Evolutionary conservation across 2,797 vertebrate species (phyloP).

Genomic region (Steatocranus sp.): DNA sequence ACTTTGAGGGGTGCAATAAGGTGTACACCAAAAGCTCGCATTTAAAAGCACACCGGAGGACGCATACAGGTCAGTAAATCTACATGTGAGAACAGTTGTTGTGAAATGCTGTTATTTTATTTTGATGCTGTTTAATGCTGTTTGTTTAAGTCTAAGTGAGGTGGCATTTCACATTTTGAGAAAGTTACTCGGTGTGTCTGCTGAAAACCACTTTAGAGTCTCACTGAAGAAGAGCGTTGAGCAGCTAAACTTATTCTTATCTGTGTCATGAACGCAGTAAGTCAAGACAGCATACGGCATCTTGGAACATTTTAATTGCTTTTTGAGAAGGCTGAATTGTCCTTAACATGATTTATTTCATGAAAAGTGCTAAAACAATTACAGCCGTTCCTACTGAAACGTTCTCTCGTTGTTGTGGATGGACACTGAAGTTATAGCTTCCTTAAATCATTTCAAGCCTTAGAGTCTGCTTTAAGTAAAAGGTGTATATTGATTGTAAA

Average conservation of each 20-base stretch:
- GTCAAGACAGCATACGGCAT: not conserved
- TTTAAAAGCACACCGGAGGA: constrained; percentile 97
- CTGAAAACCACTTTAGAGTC: not conserved
- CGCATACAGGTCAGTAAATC: constrained; percentile 87
- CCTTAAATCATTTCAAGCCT: not conserved
- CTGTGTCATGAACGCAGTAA: not conserved
- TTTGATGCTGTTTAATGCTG: not conserved
- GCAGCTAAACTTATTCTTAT: not conserved
- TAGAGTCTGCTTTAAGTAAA: not conserved
- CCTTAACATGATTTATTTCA: not conserved
- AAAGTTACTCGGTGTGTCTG: not conserved
- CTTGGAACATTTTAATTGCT: not conserved
- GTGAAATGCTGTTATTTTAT: not conserved
- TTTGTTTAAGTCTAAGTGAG: not conserved
- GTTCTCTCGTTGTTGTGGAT: not conserved
- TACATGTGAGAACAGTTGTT: not conserved
- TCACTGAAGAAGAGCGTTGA: not conserved
- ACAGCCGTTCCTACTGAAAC: not conserved
- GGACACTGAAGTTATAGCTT: not conserved
- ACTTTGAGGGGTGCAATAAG: constrained; percentile 99
- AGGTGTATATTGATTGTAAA: not conserved
- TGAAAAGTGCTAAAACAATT: not conserved
- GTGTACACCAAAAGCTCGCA: constrained; percentile 99
- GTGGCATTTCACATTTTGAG: not conserved
- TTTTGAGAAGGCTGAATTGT: not conserved